Percentiles rank a stretch among this genome's conserved stretches.
These are phyloP conservation scores for Saguinus midas DNA, from an alignment of 2,113 vertebrate genomes.

Conservation along the genomic window DNA sequence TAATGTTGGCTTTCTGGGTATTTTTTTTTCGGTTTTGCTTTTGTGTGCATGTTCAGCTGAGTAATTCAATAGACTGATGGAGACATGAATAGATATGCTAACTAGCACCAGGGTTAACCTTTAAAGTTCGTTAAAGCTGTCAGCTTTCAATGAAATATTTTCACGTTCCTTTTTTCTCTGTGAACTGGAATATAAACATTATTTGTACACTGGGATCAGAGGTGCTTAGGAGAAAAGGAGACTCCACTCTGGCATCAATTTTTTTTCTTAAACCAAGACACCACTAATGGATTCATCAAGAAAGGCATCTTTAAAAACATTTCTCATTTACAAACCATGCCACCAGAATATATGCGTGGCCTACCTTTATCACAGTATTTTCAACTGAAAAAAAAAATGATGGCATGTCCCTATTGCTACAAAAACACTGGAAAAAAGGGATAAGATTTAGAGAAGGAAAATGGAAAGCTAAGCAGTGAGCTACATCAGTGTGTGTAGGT, in stretches of 20 bases:
- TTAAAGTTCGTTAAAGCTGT: conserved; percentile 85
- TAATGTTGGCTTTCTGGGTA: conserved; percentile 80
- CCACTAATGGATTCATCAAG: conserved; percentile 69
- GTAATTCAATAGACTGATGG: conserved; percentile 85
- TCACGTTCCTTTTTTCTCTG: conserved; percentile 74
- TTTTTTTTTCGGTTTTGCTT: conserved; percentile 80
- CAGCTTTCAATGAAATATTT: conserved; percentile 85
- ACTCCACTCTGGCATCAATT: conserved; percentile 55
- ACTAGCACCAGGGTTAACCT: conserved; percentile 84
- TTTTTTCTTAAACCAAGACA: conserved; percentile 50
- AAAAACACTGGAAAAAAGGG: neutral
- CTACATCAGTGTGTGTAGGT: neutral
- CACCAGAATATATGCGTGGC: conserved; percentile 51
- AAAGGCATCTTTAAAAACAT: conserved; percentile 69
- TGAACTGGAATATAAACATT: conserved; percentile 81
- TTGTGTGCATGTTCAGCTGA: conserved; percentile 82
- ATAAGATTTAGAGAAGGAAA: neutral
- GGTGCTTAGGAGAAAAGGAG: conserved; percentile 58
- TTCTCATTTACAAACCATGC: conserved; percentile 65
- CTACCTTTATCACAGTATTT: conserved; percentile 61
- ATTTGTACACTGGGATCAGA: conserved; percentile 81
- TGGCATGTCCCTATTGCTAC: conserved; percentile 48
- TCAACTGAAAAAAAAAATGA: conserved; percentile 14
- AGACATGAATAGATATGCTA: conserved; percentile 87
- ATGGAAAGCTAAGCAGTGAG: neutral